Evolutionary conservation across 2,888 invertebrate genomes (phyloP).

Genomic region (Acanthosepion esculentum): DNA sequence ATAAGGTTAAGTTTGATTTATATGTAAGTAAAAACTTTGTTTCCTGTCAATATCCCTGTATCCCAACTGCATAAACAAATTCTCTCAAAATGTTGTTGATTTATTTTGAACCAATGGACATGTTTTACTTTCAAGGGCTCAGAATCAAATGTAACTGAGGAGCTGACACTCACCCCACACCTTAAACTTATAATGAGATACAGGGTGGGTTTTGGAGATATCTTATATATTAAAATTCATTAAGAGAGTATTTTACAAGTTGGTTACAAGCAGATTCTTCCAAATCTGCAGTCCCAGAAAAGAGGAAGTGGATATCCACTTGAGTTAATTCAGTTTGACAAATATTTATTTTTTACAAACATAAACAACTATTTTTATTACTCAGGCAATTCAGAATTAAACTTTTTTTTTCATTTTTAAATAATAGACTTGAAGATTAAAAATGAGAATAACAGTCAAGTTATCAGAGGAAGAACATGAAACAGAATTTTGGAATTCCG

Average conservation of each 20-base stretch:
- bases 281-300: background rate
- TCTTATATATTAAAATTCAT: too few relatives aligned
- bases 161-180: too few relatives aligned
- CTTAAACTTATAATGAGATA: too few relatives aligned
- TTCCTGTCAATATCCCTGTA: too few relatives aligned
- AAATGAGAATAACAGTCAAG: background rate
- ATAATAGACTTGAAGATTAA: background rate
- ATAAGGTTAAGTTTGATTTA: too few relatives aligned
- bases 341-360: background rate
- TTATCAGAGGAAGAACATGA: background rate
- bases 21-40: too few relatives aligned
- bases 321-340: background rate
- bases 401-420: background rate
- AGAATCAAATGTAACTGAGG: too few relatives aligned
- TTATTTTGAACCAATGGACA: too few relatives aligned
- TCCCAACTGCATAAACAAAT: too few relatives aligned
- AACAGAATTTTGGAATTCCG: background rate
- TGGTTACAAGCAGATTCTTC: background rate
- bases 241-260: background rate
- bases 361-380: background rate
- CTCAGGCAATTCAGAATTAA: background rate
- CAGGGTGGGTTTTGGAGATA: too few relatives aligned
- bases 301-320: background rate
- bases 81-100: too few relatives aligned
- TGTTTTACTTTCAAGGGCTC: too few relatives aligned